Conservation (phyloP, 2,888 invertebrate genomes). For the Orthonychiurus folsomi region DNA sequence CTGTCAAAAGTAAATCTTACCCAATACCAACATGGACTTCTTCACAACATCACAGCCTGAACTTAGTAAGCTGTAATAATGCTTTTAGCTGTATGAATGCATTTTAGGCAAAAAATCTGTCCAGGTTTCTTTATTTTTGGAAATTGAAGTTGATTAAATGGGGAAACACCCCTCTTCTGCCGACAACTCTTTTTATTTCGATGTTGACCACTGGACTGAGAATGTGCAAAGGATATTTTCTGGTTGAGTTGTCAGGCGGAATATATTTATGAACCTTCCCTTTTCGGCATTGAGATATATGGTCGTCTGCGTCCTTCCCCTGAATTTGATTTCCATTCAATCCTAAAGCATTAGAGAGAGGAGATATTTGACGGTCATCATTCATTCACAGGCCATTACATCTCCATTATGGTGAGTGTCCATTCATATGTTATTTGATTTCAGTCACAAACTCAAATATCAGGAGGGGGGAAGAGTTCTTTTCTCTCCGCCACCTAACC, state of each 20-base stretch:
- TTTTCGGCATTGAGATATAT: not conserved
- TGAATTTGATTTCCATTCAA: not conserved
- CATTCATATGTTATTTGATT: conserved; percentile 12
- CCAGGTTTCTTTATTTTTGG: too few relatives aligned
- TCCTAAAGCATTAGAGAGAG: not conserved
- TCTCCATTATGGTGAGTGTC: conserved; percentile 14
- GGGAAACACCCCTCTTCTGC: too few relatives aligned
- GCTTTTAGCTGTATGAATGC: too few relatives aligned
- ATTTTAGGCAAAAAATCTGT: too few relatives aligned
- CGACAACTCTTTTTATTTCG: too few relatives aligned
- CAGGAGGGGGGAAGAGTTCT: not conserved
- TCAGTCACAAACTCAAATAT: conserved; percentile 6
- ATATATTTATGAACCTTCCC: not conserved
- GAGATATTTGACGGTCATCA: conserved; percentile 4
- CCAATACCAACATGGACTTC: too few relatives aligned
- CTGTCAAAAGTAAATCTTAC: too few relatives aligned
- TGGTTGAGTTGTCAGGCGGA: not conserved
- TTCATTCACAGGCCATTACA: conserved; percentile 12
- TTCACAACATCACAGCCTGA: too few relatives aligned
- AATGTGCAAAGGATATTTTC: not conserved
- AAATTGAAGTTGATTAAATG: too few relatives aligned
- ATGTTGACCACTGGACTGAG: too few relatives aligned
- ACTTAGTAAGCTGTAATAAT: too few relatives aligned
- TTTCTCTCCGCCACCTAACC: not conserved
- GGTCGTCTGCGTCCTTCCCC: not conserved